A percentile compares a stretch with the other conserved stretches of the same genome.
Conservation (phyloP, 2,888 invertebrate species). For the Leptopilina drosophilae region DNA sequence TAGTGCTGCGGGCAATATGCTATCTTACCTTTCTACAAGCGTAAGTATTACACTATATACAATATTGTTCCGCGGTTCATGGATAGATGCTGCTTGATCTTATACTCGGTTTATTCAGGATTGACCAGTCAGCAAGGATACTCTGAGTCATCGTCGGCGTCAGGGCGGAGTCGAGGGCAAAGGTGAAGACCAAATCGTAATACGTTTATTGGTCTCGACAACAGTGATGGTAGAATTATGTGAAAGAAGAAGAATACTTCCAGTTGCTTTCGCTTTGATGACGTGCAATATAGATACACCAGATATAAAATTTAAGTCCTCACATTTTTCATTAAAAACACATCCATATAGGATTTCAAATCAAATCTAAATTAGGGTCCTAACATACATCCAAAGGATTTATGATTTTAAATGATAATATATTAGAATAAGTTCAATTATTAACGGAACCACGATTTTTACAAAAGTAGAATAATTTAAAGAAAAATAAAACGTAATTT, state of each 20-base stretch:
- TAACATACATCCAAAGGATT: no score
- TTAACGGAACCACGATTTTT: no score
- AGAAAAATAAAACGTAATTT: no score
- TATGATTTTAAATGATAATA: no score
- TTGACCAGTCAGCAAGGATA: conserved; percentile 48
- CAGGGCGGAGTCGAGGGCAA: conserved; percentile 38
- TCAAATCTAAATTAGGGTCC: no score
- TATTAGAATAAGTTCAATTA: no score
- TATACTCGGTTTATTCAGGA: conserved; percentile 69
- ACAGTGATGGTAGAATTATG: conserved; percentile 28
- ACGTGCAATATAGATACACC: conserved; percentile 1
- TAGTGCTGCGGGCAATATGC: conserved; percentile 47
- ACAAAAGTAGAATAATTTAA: no score
- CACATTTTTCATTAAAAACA: not conserved
- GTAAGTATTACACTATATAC: conserved; percentile 66
- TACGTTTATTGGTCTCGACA: conserved; percentile 38
- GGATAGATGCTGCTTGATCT: conserved; percentile 65
- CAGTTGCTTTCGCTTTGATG: conserved; percentile 18
- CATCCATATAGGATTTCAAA: no score
- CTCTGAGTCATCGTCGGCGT: conserved; percentile 54
- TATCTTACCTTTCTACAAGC: conserved; percentile 64
- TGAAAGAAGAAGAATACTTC: conserved; percentile 22
- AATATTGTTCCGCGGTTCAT: conserved; percentile 62
- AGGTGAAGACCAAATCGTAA: conserved; percentile 37
- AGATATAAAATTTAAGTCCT: not conserved